Percentiles rank a stretch among this genome's conserved stretches.
phyloP scores from a whole-genome alignment of 2,797 vertebrate species.

The Pipistrellus nathusii region DNA sequence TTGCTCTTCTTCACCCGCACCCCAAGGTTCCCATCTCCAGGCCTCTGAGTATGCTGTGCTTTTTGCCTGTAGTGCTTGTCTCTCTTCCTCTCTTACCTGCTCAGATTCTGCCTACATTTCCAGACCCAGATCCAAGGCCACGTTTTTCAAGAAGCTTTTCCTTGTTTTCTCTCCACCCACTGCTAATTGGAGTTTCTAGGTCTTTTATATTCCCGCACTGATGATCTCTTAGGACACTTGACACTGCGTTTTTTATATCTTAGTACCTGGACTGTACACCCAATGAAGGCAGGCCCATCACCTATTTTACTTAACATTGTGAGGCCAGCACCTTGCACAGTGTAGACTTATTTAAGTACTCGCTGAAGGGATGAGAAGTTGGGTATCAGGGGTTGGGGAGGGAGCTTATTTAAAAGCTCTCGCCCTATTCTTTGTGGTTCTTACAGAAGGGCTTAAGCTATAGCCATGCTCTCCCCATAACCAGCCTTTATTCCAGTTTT shows the following conservation, averaged over 20 bases:
- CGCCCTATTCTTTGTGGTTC: not conserved
- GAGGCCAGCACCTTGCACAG: not conserved
- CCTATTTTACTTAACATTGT: not conserved
- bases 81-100: not conserved
- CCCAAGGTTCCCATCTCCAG: not conserved
- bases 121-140: not conserved
- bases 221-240: not conserved
- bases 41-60: not conserved
- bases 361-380: slow-evolving; percentile 12
- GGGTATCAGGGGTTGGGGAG: not conserved
- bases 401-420: not conserved
- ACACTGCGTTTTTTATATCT: not conserved
- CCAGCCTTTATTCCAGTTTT: slow-evolving; percentile 42
- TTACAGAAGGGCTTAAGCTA: not conserved
- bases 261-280: not conserved
- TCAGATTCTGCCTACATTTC: not conserved
- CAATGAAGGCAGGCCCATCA: not conserved
- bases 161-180: not conserved
- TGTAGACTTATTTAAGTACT: not conserved
- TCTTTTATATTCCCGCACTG: not conserved
- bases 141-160: slow-evolving; percentile 11
- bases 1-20: not conserved
- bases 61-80: not conserved
- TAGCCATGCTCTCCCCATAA: not conserved
- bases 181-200: not conserved